Evolutionary conservation across 1,140 invertebrate species (phyloP).

Genomic region (Drosophila erecta): DNA sequence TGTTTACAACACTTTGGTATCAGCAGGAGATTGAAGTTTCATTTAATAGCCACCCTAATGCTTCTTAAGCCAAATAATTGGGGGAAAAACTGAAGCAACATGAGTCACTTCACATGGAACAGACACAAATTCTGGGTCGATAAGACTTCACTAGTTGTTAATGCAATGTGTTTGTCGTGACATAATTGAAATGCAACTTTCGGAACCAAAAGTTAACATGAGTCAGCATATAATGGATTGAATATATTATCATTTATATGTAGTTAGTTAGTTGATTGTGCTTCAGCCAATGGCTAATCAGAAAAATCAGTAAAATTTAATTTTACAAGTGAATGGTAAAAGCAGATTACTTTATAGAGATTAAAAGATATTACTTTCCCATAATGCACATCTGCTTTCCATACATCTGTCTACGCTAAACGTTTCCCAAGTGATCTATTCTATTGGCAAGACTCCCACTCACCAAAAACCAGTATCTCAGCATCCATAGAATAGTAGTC

Average conservation of each 20-base stretch:
- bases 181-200: slow-evolving; percentile 1
- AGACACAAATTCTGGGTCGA: background rate
- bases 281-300: no score
- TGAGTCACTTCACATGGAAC: slow-evolving; percentile 5
- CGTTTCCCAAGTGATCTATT: slow-evolving; percentile 34
- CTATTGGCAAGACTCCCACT: slow-evolving; percentile 28
- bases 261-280: background rate
- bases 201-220: background rate
- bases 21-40: slow-evolving; percentile 22
- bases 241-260: background rate
- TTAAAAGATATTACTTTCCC: background rate
- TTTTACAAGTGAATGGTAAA: background rate
- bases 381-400: slow-evolving; percentile 13
- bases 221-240: background rate
- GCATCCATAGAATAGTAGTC: slow-evolving; percentile 17
- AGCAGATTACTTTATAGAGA: no score
- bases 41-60: slow-evolving; percentile 6
- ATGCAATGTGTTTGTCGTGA: slow-evolving; percentile 18
- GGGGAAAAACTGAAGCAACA: slow-evolving; percentile 8
- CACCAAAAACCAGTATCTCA: slow-evolving; percentile 2
- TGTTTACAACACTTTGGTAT: slow-evolving; percentile 43
- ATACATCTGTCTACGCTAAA: slow-evolving; percentile 22
- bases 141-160: slow-evolving; percentile 6
- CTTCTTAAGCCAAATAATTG: background rate
- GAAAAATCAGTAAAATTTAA: background rate